These are phyloP conservation scores for Microtus pennsylvanicus DNA, from an alignment of 2,113 vertebrate species.

Conservation along the genomic window DNA sequence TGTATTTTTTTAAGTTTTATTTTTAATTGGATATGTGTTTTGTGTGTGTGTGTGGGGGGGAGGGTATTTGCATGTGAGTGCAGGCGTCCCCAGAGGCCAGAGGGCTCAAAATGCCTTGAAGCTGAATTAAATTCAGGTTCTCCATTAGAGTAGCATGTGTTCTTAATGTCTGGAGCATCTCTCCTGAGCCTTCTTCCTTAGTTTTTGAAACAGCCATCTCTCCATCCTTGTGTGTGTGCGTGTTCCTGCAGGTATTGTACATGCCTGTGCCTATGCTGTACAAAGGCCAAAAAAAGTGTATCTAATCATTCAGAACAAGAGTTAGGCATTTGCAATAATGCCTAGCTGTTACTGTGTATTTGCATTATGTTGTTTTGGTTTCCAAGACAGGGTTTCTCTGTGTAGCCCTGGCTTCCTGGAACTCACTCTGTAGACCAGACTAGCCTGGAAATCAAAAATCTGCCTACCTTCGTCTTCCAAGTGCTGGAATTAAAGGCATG, in stretches of 20 bases:
- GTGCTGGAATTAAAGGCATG: not conserved
- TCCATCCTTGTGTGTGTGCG: not conserved
- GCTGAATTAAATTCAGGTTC: not conserved
- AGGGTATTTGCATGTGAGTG: not conserved
- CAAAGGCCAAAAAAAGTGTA: not conserved
- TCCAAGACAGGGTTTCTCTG: not conserved
- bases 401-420: not conserved
- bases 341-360: not conserved
- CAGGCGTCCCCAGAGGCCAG: not conserved
- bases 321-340: not conserved
- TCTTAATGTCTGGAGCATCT: not conserved
- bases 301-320: not conserved
- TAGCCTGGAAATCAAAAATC: not conserved
- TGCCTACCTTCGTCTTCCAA: too few species aligned
- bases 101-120: not conserved
- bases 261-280: not conserved
- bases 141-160: too few species aligned
- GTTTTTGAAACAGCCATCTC: not conserved
- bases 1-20: not conserved
- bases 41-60: not conserved
- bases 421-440: not conserved
- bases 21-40: not conserved
- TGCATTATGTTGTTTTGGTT: not conserved
- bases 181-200: not conserved
- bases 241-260: not conserved